Conservation (phyloP, 1,140 invertebrate genomes). For the Tetranychus urticae region DNA sequence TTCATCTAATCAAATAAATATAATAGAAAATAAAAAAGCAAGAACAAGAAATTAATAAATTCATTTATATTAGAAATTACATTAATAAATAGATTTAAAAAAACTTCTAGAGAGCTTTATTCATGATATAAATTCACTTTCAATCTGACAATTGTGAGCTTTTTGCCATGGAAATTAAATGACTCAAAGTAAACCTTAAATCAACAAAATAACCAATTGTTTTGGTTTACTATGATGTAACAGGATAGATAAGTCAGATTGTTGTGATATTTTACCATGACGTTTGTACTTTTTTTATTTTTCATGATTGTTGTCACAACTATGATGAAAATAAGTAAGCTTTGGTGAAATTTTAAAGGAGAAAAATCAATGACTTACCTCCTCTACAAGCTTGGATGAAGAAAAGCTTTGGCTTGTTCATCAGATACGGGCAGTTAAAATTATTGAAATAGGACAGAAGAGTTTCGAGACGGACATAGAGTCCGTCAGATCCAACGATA, state of each 20-base stretch:
- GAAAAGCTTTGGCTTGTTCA: slow-evolving; percentile 2
- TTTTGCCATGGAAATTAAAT: no score
- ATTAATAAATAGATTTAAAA: no score
- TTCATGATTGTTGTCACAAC: no score
- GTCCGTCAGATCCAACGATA: neutral
- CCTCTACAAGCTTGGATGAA: neutral
- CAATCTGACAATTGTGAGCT: no score
- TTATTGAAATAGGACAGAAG: slow-evolving; percentile 1
- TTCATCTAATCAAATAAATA: neutral
- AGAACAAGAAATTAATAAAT: neutral
- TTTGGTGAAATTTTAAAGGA: neutral
- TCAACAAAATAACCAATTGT: no score
- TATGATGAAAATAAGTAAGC: neutral
- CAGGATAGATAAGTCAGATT: no score
- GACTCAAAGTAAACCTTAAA: no score
- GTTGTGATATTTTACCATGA: no score
- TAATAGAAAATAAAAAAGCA: neutral
- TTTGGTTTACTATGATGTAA: no score
- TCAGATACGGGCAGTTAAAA: neutral
- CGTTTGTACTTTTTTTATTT: no score
- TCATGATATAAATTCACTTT: no score
- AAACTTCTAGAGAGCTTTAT: no score
- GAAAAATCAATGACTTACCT: neutral
- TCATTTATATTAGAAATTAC: neutral
- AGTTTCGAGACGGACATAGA: neutral